Conservation (phyloP, 1,140 invertebrate species). For the Latrodectus geometricus region DNA sequence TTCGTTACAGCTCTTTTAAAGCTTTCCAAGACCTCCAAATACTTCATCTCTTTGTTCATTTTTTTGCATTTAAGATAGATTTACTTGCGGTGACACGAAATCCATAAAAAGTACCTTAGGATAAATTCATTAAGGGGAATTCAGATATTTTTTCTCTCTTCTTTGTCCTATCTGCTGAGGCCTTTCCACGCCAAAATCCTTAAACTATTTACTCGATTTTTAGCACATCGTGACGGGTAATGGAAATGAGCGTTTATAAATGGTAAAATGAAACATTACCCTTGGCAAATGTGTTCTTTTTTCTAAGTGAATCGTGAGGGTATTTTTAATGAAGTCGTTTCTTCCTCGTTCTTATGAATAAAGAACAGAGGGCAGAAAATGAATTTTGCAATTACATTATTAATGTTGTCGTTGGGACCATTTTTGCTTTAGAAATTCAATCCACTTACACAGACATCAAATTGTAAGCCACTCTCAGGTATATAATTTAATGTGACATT, state of each 20-base stretch:
- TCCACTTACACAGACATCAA: too few relatives aligned
- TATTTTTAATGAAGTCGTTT: not conserved
- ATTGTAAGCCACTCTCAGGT: too few relatives aligned
- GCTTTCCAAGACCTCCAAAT: not conserved
- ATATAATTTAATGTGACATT: too few relatives aligned
- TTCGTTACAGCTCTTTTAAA: not conserved
- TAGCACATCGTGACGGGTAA: conserved; percentile 41
- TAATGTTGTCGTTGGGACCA: too few relatives aligned
- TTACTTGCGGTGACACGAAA: conserved; percentile 24
- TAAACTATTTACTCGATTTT: conserved; percentile 40
- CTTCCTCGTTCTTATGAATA: not conserved
- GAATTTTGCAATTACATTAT: not conserved
- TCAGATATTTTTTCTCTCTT: not conserved
- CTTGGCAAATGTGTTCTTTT: conserved; percentile 32
- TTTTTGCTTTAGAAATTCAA: too few relatives aligned
- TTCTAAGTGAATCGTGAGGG: conserved; percentile 10
- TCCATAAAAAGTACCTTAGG: conserved; percentile 34
- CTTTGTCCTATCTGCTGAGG: not conserved
- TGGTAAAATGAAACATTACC: conserved; percentile 41
- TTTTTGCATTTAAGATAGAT: conserved; percentile 30
- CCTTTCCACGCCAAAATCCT: not conserved
- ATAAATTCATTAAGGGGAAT: conserved; percentile 33
- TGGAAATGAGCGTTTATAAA: conserved; percentile 46
- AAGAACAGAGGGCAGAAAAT: not conserved
- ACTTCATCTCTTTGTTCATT: not conserved